Percentiles rank a stretch among this genome's conserved stretches.
Evolutionary conservation across 37 sponge, comb jelly and placozoan genomes (phyloP).

Genomic region (Chondrilla cf. caribensis): DNA sequence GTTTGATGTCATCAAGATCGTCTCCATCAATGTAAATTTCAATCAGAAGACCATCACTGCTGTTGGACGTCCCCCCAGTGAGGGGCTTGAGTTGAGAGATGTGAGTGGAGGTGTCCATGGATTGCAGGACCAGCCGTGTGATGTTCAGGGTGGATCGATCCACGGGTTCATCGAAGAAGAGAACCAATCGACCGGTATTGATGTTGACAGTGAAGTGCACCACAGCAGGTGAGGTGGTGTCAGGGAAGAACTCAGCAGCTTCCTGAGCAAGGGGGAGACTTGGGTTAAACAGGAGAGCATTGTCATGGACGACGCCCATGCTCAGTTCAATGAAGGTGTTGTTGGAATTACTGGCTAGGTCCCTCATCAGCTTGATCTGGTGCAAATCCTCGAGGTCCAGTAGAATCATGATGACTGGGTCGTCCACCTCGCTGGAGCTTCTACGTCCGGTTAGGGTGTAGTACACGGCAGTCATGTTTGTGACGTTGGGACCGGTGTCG

Average conservation of each 20-base stretch:
- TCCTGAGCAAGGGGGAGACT: conserved; percentile 19
- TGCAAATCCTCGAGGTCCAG: conserved; percentile 71
- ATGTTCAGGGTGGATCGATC: conserved; percentile 64
- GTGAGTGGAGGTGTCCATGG: conserved; percentile 16
- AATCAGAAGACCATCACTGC: conserved; percentile 69
- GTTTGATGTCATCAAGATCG: conserved; percentile 82
- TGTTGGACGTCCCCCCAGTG: conserved; percentile 68
- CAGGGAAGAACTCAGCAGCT: conserved; percentile 40
- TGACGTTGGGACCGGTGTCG: neutral
- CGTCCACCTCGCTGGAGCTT: conserved; percentile 42
- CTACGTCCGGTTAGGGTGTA: conserved; percentile 45
- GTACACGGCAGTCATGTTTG: conserved; percentile 3
- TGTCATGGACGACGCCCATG: conserved; percentile 58
- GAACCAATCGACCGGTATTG: conserved; percentile 44
- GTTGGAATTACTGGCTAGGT: conserved; percentile 60
- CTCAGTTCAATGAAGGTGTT: conserved; percentile 61
- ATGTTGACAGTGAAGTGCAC: conserved; percentile 63
- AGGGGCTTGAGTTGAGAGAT: conserved; percentile 36
- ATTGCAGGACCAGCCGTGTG: conserved; percentile 65
- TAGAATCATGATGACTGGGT: conserved; percentile 41
- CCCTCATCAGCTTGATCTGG: conserved; percentile 74
- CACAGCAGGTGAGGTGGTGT: conserved; percentile 57
- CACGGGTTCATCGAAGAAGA: conserved; percentile 89
- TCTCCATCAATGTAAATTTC: conserved; percentile 30
- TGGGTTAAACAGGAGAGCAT: conserved; percentile 56